phyloP scores from a whole-genome alignment of 1,140 invertebrate genomes.

The Harpegnathos saltator region DNA sequence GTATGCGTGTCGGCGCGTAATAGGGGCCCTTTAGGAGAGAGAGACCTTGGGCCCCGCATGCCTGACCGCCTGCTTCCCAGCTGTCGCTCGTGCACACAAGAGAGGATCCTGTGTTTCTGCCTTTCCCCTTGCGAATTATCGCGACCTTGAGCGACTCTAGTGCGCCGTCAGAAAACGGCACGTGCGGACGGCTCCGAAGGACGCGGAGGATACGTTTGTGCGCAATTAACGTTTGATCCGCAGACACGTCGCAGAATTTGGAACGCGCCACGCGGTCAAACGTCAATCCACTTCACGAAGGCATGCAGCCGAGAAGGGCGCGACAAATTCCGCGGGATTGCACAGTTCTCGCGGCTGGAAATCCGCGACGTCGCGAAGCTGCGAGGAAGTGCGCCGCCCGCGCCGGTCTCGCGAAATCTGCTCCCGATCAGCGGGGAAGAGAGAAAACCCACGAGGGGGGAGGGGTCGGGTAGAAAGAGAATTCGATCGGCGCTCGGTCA shows the following conservation, averaged over 20 bases:
- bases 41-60: conserved; percentile 73
- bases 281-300: too few relatives aligned
- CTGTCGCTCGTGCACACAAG: conserved; percentile 66
- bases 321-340: too few relatives aligned
- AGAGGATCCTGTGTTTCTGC: conserved; percentile 57
- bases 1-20: conserved; percentile 59
- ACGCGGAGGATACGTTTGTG: neutral
- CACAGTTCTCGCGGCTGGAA: too few relatives aligned
- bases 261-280: too few relatives aligned
- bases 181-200: conserved; percentile 50
- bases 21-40: conserved; percentile 66
- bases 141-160: conserved; percentile 71
- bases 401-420: too few relatives aligned
- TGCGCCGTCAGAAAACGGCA: conserved; percentile 55
- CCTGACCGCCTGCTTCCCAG: conserved; percentile 69
- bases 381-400: too few relatives aligned
- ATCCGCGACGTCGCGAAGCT: too few relatives aligned
- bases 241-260: neutral
- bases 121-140: conserved; percentile 76
- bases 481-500: neutral
- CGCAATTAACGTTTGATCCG: conserved; percentile 30
- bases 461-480: too few relatives aligned
- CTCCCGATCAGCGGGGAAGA: too few relatives aligned
- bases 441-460: too few relatives aligned
- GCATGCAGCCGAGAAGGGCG: too few relatives aligned